phyloP scores from a whole-genome alignment of 2,888 invertebrate species.

The Athalia rosae region DNA sequence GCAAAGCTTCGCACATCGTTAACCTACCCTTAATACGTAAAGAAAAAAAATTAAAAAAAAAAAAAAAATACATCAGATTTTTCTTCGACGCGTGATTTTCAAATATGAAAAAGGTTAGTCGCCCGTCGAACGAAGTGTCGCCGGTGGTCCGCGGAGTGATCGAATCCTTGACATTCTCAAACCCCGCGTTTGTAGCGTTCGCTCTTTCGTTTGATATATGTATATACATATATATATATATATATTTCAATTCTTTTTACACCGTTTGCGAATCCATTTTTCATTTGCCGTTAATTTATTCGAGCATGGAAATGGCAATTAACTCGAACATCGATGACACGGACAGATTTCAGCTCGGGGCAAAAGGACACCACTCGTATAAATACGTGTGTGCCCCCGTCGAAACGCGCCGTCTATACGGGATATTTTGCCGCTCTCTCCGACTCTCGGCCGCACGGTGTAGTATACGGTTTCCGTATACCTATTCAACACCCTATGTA shows the following conservation, averaged over 20 bases:
- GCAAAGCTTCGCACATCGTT: constrained; percentile 61
- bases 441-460: background rate
- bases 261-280: constrained; percentile 57
- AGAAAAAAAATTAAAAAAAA: background rate
- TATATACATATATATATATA: too few relatives aligned
- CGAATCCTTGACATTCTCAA: too few relatives aligned
- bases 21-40: constrained; percentile 21
- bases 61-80: background rate
- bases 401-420: background rate
- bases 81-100: too few relatives aligned
- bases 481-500: background rate
- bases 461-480: background rate
- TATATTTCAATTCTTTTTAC: background rate
- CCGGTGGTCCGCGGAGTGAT: too few relatives aligned
- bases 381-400: constrained; percentile 30
- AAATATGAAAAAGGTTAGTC: too few relatives aligned
- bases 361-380: background rate
- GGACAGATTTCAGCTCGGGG: constrained; percentile 61
- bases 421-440: background rate
- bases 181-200: too few relatives aligned
- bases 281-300: constrained; percentile 71
- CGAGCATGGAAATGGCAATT: constrained; percentile 72
- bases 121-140: too few relatives aligned
- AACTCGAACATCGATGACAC: constrained; percentile 72
- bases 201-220: too few relatives aligned